Evolutionary conservation across 2,888 invertebrate genomes (phyloP).

Genomic region (Temnothorax unifasciatus): DNA sequence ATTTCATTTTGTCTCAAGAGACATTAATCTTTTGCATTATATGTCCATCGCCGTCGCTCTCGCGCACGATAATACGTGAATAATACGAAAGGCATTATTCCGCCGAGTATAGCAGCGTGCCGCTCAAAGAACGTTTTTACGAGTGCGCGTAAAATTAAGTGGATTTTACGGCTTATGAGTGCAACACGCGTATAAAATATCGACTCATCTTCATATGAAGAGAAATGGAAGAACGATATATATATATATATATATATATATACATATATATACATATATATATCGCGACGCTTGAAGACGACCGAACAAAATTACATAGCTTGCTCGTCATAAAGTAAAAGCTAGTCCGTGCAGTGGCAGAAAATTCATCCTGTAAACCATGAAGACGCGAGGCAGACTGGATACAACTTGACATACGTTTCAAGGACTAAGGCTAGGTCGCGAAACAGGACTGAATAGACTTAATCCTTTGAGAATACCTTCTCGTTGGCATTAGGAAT

Average conservation of each 20-base stretch:
- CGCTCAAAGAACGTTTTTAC: slow-evolving; percentile 68
- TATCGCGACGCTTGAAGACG: not conserved
- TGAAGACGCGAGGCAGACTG: not conserved
- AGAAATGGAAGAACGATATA: not conserved
- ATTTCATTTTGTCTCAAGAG: slow-evolving; percentile 13
- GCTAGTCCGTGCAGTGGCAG: not conserved
- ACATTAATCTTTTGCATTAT: not conserved
- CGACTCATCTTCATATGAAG: slow-evolving; percentile 66
- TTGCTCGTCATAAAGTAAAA: slow-evolving; percentile 20
- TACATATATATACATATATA: not conserved
- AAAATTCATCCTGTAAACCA: slow-evolving; percentile 18
- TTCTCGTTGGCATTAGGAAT: not conserved
- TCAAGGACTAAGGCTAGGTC: not conserved
- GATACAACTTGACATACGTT: not conserved
- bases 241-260: not conserved
- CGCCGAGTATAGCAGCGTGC: not conserved
- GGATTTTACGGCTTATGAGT: slow-evolving; percentile 72
- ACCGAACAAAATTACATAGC: slow-evolving; percentile 15
- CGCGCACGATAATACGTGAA: slow-evolving; percentile 9
- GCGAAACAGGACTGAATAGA: not conserved
- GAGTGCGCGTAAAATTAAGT: slow-evolving; percentile 75
- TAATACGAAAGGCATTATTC: slow-evolving; percentile 22
- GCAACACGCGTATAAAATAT: slow-evolving; percentile 70
- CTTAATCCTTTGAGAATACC: slow-evolving; percentile 10
- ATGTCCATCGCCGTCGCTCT: not conserved